Base-by-base conservation (phyloP, 1,140 invertebrate genomes). In the Gryllus bimaculatus region DNA sequence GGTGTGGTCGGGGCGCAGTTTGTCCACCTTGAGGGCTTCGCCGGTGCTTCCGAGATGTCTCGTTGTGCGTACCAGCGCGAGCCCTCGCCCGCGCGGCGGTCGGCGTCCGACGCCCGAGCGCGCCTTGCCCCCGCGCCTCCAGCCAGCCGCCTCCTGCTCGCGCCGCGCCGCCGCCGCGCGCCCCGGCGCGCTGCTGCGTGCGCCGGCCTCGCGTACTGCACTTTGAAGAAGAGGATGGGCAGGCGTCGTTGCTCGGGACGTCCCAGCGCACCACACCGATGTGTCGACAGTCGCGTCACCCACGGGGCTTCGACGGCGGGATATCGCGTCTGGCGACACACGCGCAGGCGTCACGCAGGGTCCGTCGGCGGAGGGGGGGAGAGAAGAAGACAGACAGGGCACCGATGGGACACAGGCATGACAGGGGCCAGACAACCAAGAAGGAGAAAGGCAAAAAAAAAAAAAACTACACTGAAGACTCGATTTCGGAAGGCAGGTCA, bases 251-350 rank as follows among this genome's bases (percentile, higher is more conserved):
- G 15, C 90, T 87, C 0, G 93, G 92, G 8, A 95, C 93, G 4
- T 90, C 89, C 97, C 97, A 98, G 47, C 93, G 89, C 0, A 98
- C 91, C 92, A 97, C 0, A 98, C 96, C 3, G 95, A 95, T n/a
- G 93, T 90, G 82, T 97, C 0, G 94, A 93, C 26, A 97, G 84
- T 12, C 95, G 89, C 0, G 93, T 95, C 8, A 98, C 91, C 83
- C 93, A 93, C 0, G 96, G 96, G 90, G 7, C 76, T 77, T 77
- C 74, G 92, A 91, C 0, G 96, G 96, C 0, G 96, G 95, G 75
- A 96, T 90, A 98, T 89, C n/a, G 92, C 88, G 74, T 88, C 88
- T 90, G 83, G 77, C 86, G 86, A 18, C 10, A 8, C 13, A 48
- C 10, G 7, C 54, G 18, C 54, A 66, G 54, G 54, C 54, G 54